Conservation (phyloP, 2,797 vertebrate genomes). For the Fistularia commersonii region DNA sequence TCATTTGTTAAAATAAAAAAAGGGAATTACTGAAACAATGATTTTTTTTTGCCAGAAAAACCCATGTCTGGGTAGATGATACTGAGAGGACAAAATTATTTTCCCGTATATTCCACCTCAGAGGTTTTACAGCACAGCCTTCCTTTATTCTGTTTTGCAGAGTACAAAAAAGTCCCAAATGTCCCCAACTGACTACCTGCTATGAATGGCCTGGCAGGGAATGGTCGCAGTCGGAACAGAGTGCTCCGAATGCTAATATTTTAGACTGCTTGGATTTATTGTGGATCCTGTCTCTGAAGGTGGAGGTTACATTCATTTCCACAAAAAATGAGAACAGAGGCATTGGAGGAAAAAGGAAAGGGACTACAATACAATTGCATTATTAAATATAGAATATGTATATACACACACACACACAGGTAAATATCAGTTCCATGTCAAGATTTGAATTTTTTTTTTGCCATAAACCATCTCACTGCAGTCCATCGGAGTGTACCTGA, state of each 20-base stretch:
- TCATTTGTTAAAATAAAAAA: no score
- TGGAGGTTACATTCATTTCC: background rate
- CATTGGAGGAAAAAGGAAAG: background rate
- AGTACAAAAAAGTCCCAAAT: constrained; percentile 4
- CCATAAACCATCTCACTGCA: background rate
- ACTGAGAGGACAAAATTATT: background rate
- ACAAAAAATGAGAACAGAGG: constrained; percentile 1
- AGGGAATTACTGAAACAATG: no score
- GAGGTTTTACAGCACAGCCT: background rate
- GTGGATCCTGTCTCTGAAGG: constrained; percentile 1
- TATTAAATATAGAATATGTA: no score
- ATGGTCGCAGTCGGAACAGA: background rate
- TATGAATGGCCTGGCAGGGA: constrained; percentile 6
- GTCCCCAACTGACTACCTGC: constrained; percentile 4
- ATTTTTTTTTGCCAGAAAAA: no score
- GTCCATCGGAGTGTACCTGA: constrained; percentile 76
- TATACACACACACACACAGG: no score
- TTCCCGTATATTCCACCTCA: constrained; percentile 3
- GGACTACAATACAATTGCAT: background rate
- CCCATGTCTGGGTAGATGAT: no score
- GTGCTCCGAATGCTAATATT: constrained; percentile 10
- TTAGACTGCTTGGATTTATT: constrained; percentile 21
- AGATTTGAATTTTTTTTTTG: no score
- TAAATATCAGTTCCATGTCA: no score
- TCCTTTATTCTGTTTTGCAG: constrained; percentile 3